These are phyloP conservation scores for Adelges cooleyi DNA, from an alignment of 1,140 invertebrate genomes.

Conservation along the genomic window DNA sequence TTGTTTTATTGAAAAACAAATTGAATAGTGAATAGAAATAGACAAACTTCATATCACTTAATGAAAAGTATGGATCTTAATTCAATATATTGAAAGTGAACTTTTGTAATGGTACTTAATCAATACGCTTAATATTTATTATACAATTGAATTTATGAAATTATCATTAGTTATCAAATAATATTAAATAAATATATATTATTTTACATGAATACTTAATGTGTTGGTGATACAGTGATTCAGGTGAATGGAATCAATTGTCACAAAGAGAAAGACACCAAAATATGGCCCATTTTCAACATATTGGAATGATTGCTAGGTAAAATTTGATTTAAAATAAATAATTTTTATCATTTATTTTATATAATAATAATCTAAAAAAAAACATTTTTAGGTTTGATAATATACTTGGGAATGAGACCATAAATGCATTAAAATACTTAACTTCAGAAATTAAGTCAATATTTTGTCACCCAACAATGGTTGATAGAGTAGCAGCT, in stretches of 20 bases:
- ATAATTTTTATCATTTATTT: not conserved
- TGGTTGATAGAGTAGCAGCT: constrained; percentile 83
- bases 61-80: no score
- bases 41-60: no score
- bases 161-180: no score
- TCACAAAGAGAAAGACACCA: constrained; percentile 62
- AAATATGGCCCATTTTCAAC: constrained; percentile 58
- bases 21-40: no score
- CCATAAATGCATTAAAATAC: constrained; percentile 71
- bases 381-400: constrained; percentile 52
- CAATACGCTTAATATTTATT: no score
- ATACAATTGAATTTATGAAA: no score
- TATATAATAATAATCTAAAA: not conserved
- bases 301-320: constrained; percentile 70
- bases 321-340: constrained; percentile 30
- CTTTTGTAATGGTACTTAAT: no score
- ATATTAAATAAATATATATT: no score
- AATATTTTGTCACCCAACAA: constrained; percentile 80
- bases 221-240: constrained; percentile 45
- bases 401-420: constrained; percentile 82
- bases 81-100: no score
- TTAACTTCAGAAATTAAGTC: constrained; percentile 72
- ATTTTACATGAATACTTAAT: no score
- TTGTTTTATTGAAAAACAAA: no score
- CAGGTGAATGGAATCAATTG: constrained; percentile 62